These are phyloP conservation scores for Coranthus polyacanthus DNA, from an alignment of 2,797 vertebrate genomes.

Conservation along the genomic window DNA sequence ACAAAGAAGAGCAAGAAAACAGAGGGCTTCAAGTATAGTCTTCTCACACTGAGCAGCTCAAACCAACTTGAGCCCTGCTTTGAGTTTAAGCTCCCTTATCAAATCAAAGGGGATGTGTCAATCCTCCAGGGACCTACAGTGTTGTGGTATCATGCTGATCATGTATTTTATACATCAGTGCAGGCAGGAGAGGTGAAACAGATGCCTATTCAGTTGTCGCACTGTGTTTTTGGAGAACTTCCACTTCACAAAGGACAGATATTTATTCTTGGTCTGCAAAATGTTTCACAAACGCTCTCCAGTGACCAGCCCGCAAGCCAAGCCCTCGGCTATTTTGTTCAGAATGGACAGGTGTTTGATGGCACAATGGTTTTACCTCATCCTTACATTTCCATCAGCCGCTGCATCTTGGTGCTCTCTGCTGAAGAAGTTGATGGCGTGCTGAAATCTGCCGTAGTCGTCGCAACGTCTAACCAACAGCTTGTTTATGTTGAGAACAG, in stretches of 20 bases:
- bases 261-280: slow-evolving; percentile 84
- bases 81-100: slow-evolving; percentile 86
- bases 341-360: slow-evolving; percentile 78
- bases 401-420: slow-evolving; percentile 81
- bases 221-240: slow-evolving; percentile 86
- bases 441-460: slow-evolving; percentile 82
- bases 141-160: slow-evolving; percentile 85
- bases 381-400: slow-evolving; percentile 86
- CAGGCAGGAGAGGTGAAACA: slow-evolving; percentile 74
- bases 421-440: slow-evolving; percentile 63
- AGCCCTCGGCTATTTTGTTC: slow-evolving; percentile 81
- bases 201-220: slow-evolving; percentile 81
- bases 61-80: slow-evolving; percentile 81
- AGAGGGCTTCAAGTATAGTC: slow-evolving; percentile 79
- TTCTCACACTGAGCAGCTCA: slow-evolving; percentile 83
- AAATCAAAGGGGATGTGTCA: slow-evolving; percentile 78
- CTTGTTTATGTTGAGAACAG: slow-evolving; percentile 91
- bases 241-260: slow-evolving; percentile 72
- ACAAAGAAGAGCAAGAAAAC: slow-evolving; percentile 61
- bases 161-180: slow-evolving; percentile 84
- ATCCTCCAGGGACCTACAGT: slow-evolving; percentile 90
- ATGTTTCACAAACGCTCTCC: slow-evolving; percentile 28
- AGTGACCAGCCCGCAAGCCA: slow-evolving; percentile 61
- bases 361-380: slow-evolving; percentile 85
- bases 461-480: slow-evolving; percentile 87